Evolutionary conservation across 2,113 vertebrate species (phyloP).

Genomic region (Pelobates fuscus): DNA sequence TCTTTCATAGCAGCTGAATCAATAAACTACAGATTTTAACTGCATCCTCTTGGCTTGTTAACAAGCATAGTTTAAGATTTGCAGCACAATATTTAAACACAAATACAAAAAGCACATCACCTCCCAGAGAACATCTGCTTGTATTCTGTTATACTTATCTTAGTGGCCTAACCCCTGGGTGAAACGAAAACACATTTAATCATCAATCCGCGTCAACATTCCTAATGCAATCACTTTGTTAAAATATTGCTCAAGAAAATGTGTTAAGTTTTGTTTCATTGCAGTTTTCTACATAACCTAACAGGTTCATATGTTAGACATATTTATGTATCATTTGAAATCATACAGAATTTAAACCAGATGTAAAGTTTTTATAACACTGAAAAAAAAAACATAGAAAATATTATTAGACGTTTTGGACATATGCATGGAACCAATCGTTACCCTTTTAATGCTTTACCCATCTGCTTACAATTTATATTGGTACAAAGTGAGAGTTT

Average conservation of each 20-base stretch:
- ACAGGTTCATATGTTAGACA: too few species aligned
- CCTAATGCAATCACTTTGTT: not conserved
- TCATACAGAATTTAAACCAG: too few species aligned
- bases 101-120: constrained; percentile 13
- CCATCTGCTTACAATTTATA: too few species aligned
- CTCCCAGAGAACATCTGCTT: constrained; percentile 29
- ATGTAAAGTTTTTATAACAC: too few species aligned
- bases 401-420: too few species aligned
- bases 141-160: not conserved
- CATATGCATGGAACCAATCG: too few species aligned
- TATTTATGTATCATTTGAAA: too few species aligned
- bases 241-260: not conserved
- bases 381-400: too few species aligned
- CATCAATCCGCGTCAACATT: constrained; percentile 1
- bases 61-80: constrained; percentile 24
- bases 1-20: constrained; percentile 22
- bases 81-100: constrained; percentile 4
- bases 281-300: too few species aligned
- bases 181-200: not conserved
- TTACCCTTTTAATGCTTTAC: too few species aligned
- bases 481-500: too few species aligned
- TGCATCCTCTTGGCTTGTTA: constrained; percentile 30
- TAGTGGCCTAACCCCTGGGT: not conserved
- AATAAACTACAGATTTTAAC: constrained; percentile 18
- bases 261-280: too few species aligned